These are phyloP conservation scores for Orthonyx spaldingii DNA, from an alignment of 2,113 vertebrate genomes.

Conservation along the genomic window DNA sequence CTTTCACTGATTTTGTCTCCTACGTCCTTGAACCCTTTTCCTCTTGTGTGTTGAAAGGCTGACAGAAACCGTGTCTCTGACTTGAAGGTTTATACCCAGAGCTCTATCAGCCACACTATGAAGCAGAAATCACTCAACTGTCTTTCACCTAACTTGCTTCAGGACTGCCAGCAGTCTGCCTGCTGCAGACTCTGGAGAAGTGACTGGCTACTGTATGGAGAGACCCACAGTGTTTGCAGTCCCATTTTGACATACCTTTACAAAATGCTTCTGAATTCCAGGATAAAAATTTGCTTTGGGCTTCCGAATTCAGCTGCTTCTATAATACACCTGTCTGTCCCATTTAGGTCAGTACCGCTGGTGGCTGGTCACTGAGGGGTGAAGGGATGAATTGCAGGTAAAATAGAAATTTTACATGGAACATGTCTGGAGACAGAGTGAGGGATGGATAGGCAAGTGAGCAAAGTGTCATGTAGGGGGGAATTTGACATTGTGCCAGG, in stretches of 20 bases:
- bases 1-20: not conserved
- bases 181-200: not conserved
- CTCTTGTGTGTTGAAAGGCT: not conserved
- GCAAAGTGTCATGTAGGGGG: rapidly evolving
- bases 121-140: not conserved
- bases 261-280: not conserved
- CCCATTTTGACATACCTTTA: not conserved
- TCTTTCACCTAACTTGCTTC: not conserved
- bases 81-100: not conserved
- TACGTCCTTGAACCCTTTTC: not conserved
- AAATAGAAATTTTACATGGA: not conserved
- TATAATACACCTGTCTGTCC: not conserved
- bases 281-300: not conserved
- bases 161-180: not conserved
- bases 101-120: not conserved
- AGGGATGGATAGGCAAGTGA: not conserved
- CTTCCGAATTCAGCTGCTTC: not conserved
- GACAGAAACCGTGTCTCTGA: not conserved
- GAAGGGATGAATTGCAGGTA: not conserved
- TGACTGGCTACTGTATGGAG: not conserved
- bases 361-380: not conserved
- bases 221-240: not conserved
- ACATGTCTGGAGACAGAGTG: not conserved
- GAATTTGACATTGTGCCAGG: rapidly evolving
- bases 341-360: not conserved